Evolutionary conservation across 2,797 vertebrate genomes (phyloP).

Genomic region (Aphelocoma californica): DNA sequence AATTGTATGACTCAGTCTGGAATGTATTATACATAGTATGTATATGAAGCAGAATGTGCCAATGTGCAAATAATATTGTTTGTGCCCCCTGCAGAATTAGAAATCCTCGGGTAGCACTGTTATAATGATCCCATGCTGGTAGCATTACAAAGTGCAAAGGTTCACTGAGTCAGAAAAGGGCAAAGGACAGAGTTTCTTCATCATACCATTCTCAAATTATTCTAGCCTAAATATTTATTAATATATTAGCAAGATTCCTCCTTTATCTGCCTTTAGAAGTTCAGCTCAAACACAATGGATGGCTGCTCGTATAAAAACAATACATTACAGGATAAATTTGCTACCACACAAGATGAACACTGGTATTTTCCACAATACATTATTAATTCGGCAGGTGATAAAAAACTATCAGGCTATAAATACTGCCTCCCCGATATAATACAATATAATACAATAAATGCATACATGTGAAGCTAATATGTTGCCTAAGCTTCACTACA

Average conservation of each 20-base stretch:
- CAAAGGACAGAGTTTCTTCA: slow-evolving; percentile 69
- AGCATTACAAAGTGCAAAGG: slow-evolving; percentile 78
- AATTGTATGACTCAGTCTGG: slow-evolving; percentile 46
- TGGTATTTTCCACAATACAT: slow-evolving; percentile 3
- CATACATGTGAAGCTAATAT: neutral
- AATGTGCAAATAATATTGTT: slow-evolving; percentile 76
- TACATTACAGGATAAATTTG: slow-evolving; percentile 39
- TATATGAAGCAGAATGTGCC: slow-evolving; percentile 71
- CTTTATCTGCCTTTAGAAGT: slow-evolving; percentile 67
- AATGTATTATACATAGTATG: slow-evolving; percentile 73
- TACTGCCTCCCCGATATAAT: neutral
- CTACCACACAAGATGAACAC: slow-evolving; percentile 45
- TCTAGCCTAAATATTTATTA: slow-evolving; percentile 80
- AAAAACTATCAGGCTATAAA: neutral
- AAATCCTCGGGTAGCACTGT: slow-evolving; percentile 71
- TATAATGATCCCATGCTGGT: slow-evolving; percentile 78
- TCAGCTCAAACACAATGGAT: slow-evolving; percentile 37
- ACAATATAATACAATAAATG: neutral
- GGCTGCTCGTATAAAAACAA: slow-evolving; percentile 63
- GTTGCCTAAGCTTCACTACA: neutral
- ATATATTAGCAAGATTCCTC: slow-evolving; percentile 73
- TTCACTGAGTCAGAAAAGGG: slow-evolving; percentile 73
- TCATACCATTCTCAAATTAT: slow-evolving; percentile 68
- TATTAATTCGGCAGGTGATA: slow-evolving; percentile 54
- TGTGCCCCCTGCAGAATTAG: slow-evolving; percentile 71